A percentile compares a stretch with the other conserved stretches of the same genome.
phyloP scores from a whole-genome alignment of 2,113 vertebrate genomes.

The Eclectus roratus region DNA sequence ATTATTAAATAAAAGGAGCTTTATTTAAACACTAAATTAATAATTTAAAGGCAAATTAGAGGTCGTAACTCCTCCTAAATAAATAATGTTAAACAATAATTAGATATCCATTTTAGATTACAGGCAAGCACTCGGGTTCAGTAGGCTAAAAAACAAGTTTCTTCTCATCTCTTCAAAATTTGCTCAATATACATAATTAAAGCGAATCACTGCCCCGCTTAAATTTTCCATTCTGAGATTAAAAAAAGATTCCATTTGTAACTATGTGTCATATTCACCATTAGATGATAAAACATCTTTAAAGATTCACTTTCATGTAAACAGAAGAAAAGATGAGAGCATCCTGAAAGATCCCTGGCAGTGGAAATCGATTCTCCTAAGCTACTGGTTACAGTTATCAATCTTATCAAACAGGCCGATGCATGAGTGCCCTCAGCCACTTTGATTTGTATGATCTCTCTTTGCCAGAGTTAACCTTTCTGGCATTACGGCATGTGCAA shows the following conservation, averaged over 20 bases:
- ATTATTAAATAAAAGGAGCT: slow-evolving; percentile 87
- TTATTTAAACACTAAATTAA: slow-evolving; percentile 90
- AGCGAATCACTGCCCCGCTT: slow-evolving; percentile 32
- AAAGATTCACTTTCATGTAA: slow-evolving; percentile 61
- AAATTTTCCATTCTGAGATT: slow-evolving; percentile 56
- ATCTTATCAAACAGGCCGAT: slow-evolving; percentile 29
- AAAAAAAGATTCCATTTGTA: slow-evolving; percentile 45
- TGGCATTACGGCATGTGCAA: not conserved
- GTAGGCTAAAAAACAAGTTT: slow-evolving; percentile 57
- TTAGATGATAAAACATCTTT: slow-evolving; percentile 54
- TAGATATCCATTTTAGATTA: slow-evolving; percentile 79
- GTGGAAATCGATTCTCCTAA: slow-evolving; percentile 39
- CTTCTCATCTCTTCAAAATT: slow-evolving; percentile 57
- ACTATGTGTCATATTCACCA: slow-evolving; percentile 31
- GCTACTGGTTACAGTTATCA: slow-evolving; percentile 36
- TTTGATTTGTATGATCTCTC: slow-evolving; percentile 24
- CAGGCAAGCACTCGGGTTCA: slow-evolving; percentile 54
- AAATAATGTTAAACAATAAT: slow-evolving; percentile 81
- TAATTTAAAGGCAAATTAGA: slow-evolving; percentile 89
- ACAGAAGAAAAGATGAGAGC: slow-evolving; percentile 58
- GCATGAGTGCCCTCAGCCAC: slow-evolving; percentile 19
- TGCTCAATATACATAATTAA: slow-evolving; percentile 53
- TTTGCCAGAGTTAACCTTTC: slow-evolving; percentile 38
- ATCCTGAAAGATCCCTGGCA: slow-evolving; percentile 19
- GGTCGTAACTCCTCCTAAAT: slow-evolving; percentile 78